Evolutionary conservation across 2,888 invertebrate species (phyloP), one percentile per base, ranked within the genome.

Genomic region (Adineta ricciae): DNA sequence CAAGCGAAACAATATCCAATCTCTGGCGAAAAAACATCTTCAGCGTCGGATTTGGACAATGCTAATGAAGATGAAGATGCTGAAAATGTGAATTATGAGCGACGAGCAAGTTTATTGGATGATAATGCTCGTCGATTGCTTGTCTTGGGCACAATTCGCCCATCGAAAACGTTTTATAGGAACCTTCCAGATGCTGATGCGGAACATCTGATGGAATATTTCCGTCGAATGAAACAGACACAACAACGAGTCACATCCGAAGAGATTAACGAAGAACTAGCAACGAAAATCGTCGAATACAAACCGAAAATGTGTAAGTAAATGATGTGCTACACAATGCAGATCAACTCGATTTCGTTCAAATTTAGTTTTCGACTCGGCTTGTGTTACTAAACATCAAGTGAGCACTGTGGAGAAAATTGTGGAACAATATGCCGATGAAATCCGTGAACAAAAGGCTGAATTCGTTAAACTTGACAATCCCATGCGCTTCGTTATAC

Each of bases 161-260:
- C 85, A 78, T 84, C 84, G 21, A 85, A 85, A 56, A 85, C 85
- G 2, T 85, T 85, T 64, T 83, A 85, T 64, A 85, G 84, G 49
- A 56, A 73, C 46, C 73, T 85, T 52, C 72, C 85, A 1, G 85
- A 85, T 16, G 56, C 83, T 72, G 85, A 85, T 41, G 83, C 73
- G 7, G 85, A 83, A 14, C 52, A 83, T 24, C 27, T 85, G 19
- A 85, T 83, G 83, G 83, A 85, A 32, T 85, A 85, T 52, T 78
- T 78, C 41, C 38, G 41, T 41, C 41, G 41, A 78, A 78, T 78
- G 41, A 78, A 41, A 78, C 38, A 32, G 38, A 41, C 38, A 78
- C 38, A 38, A 24, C 38, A 38, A 21, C 41, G 41, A 41, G 11
- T 19, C 11, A 78, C 78, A 41, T 78, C 78, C 19, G 78, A 78